phyloP scores from a whole-genome alignment of 2,888 invertebrate species.

The Cheilosia urbana region DNA sequence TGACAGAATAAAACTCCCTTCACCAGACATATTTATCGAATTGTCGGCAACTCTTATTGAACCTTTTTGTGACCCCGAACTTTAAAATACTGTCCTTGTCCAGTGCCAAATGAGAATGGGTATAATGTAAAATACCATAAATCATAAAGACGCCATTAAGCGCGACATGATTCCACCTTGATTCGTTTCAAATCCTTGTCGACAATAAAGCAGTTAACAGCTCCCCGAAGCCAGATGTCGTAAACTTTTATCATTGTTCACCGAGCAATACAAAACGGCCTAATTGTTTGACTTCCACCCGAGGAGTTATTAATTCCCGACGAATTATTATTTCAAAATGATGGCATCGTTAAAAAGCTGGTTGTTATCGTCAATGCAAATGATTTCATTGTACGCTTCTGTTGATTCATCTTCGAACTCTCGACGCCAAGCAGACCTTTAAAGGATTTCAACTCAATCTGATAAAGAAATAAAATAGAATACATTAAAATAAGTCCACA shows the following conservation, averaged over 20 bases:
- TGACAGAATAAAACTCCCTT: neutral
- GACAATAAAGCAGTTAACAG: slow-evolving; percentile 36
- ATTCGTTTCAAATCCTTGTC: slow-evolving; percentile 23
- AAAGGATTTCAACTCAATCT: too few relatives aligned
- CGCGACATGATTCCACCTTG: slow-evolving; percentile 24
- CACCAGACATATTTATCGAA: slow-evolving; percentile 1
- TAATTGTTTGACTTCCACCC: neutral
- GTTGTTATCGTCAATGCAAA: neutral
- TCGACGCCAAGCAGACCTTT: too few relatives aligned
- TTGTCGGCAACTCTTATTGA: slow-evolving; percentile 5
- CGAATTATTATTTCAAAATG: slow-evolving; percentile 19
- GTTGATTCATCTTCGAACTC: neutral
- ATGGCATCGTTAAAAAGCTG: neutral
- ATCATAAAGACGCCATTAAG: slow-evolving; percentile 42
- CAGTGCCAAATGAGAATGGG: neutral
- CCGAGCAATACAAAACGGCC: slow-evolving; percentile 19
- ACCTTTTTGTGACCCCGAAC: slow-evolving; percentile 7
- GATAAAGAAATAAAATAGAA: too few relatives aligned
- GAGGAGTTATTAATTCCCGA: slow-evolving; percentile 12
- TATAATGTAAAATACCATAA: slow-evolving; percentile 5
- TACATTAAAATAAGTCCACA: too few relatives aligned
- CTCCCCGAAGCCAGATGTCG: slow-evolving; percentile 1
- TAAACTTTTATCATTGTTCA: slow-evolving; percentile 35
- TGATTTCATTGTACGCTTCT: neutral
- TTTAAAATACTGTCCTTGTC: too few relatives aligned